Evolutionary conservation across 2,797 vertebrate species (phyloP).

Genomic region (Enteromius treurensis): DNA sequence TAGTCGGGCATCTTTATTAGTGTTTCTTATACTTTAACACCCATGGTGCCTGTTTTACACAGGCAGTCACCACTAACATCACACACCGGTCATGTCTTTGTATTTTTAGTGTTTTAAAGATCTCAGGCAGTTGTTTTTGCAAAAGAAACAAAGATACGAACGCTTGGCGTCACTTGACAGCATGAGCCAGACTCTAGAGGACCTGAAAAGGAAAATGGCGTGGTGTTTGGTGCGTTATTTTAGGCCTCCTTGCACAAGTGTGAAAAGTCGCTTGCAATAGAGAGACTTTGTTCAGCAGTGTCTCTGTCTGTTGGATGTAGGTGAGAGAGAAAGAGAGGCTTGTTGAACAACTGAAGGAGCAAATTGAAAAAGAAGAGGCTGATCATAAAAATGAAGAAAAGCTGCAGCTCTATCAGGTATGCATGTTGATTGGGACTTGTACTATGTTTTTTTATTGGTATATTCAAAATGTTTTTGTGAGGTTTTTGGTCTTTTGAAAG

Average conservation of each 20-base stretch:
- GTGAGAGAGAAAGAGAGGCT: slow-evolving; percentile 63
- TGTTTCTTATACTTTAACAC: background rate
- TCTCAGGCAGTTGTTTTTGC: slow-evolving; percentile 65
- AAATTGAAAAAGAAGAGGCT: slow-evolving; percentile 58
- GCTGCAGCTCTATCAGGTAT: slow-evolving; percentile 60
- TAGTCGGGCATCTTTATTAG: background rate
- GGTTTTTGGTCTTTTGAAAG: background rate
- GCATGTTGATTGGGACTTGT: background rate
- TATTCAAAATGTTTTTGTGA: background rate
- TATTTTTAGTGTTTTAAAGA: slow-evolving; percentile 62
- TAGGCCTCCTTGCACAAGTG: background rate
- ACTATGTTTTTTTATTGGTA: background rate
- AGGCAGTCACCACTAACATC: background rate
- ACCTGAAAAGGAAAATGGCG: slow-evolving; percentile 68
- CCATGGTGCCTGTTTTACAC: background rate
- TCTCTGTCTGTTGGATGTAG: slow-evolving; percentile 45
- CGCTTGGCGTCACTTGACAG: slow-evolving; percentile 63
- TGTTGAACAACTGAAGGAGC: slow-evolving; percentile 56
- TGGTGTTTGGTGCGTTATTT: slow-evolving; percentile 61
- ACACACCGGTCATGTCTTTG: background rate
- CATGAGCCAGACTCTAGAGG: slow-evolving; percentile 67
- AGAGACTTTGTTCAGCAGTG: background rate
- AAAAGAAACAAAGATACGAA: slow-evolving; percentile 73
- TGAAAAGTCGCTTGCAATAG: background rate
- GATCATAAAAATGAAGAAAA: slow-evolving; percentile 62